Base-by-base conservation (phyloP, 1,140 invertebrate species). In the Campodea augens region DNA sequence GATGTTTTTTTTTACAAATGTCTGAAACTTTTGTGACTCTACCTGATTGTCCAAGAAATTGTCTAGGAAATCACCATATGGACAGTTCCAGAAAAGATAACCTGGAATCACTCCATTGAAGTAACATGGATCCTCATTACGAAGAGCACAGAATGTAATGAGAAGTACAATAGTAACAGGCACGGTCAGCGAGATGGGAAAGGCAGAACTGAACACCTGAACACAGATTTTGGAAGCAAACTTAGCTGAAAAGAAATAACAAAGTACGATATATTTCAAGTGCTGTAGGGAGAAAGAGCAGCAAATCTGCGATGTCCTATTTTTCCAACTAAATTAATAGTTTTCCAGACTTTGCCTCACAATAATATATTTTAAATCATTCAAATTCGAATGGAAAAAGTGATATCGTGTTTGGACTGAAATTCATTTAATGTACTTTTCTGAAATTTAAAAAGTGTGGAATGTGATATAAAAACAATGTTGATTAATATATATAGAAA, bases 141-240 rank as follows among this genome's bases (percentile, higher is more conserved):
- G 24, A 23, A 53, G 25, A 24, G 48, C 55, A 38, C 56, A 60
- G 7, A 56, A 25, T 7, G 36, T 36, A 10, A 54, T 36, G 10
- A 57, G 22, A 3, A 64, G n/a, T 1, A 51, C 50, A 5, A 66
- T 38, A 1, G 58, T 56, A 1, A 58, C 48, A 13, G 66, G 65
- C 0, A 65, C 57, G 1, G 59, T 39, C 25, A 69, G 36, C 2
- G 49, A 56, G 4, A 68, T 24, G 3, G 67, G 66, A 13, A 68
- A 50, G 4, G 62, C 54, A 49, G 67, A 68, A 41, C 63, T 57
- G 24, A 65, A 54, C 18, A 51, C 56, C 45, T 60, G 58, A 40
- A 60, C 57, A 13, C 51, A 49, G 38, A 58, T 55, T 45, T 52
- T 51, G 39, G 54, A 56, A 3, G 55, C 54, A 27, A 54, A 54